Percentiles rank a stretch among this genome's conserved stretches.
Conservation (phyloP, 2,888 invertebrate genomes). For the Phortica okadai region DNA sequence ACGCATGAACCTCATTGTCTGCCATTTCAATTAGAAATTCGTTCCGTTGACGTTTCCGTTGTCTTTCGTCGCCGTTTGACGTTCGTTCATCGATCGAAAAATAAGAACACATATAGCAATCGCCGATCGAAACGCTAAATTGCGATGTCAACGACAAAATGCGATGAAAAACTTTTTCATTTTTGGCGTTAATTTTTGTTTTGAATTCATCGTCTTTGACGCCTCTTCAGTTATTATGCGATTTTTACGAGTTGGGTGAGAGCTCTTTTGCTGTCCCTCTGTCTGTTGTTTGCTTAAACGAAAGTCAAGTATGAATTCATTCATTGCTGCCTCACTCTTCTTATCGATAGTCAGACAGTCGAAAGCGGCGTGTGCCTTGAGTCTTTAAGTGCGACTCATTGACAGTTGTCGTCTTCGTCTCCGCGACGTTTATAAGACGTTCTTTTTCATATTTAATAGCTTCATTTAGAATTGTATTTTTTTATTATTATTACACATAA, state of each 20-base stretch:
- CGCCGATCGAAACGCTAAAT: constrained; percentile 57
- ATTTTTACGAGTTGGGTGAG: constrained; percentile 20
- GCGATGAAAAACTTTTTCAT: not conserved
- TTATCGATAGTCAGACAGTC: constrained; percentile 33
- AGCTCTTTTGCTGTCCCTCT: not conserved
- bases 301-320: constrained; percentile 72
- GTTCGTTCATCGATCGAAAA: too few species aligned
- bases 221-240: constrained; percentile 46
- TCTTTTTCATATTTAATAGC: not conserved
- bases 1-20: constrained; percentile 46
- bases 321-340: constrained; percentile 58
- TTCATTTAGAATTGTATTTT: not conserved
- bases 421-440: not conserved
- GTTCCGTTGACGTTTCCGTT: constrained; percentile 45
- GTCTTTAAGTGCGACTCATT: not conserved
- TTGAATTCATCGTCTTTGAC: not conserved
- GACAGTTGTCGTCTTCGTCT: not conserved
- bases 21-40: constrained; percentile 67
- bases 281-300: constrained; percentile 52
- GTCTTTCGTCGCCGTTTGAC: not conserved
- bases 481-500: not conserved
- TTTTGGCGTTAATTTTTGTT: constrained; percentile 20
- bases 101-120: not conserved
- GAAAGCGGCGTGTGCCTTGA: constrained; percentile 25
- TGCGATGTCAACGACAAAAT: constrained; percentile 41